Evolutionary conservation across 2,113 vertebrate species (phyloP), one percentile per base, ranked within the genome.

Genomic region (Channa maculata): DNA sequence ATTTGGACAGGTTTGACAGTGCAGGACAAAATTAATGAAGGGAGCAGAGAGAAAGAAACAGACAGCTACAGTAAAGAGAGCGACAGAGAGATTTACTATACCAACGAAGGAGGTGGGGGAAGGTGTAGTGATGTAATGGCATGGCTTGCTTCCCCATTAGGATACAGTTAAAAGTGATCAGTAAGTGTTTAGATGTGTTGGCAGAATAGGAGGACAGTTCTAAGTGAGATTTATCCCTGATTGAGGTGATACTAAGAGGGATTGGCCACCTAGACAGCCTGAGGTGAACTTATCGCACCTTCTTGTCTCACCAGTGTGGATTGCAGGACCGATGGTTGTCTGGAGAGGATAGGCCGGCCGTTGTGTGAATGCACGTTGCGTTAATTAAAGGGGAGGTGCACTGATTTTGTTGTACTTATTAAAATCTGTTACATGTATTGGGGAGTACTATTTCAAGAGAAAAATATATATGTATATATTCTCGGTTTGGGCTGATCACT

Each of bases 201-300:
- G 87, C 87, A 88, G 86, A 83, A 84, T 0, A 6, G 72, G 64
- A 61, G 86, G 88, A 60, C 72, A 65, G 84, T 86, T 90, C 57
- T 91, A 92, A 91, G 86, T 91, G 90, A 92, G 92, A 88, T 86
- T 91, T 92, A 85, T 91, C 76, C 50, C 55, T 33, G 63, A 59
- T 65, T 62, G 62, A 90, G 87, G 85, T 80, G 84, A 82, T 77
- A 79, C 87, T 88, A 85, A 91, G 87, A 86, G 51, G 92, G 87
- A 89, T 87, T 79, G 89, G 71, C 71, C 13, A 57, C 67, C 88
- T 79, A 86, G 71, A 74, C 78, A 76, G 74, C 57, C 67, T 10
- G 61, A 85, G 76, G 84, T 88, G 85, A 83, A 88, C 74, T 77
- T 59, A 76, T 36, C 64, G 68, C 75, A 79, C 62, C 15, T 39